phyloP scores from a whole-genome alignment of 2,888 invertebrate genomes.

The Ischnura elegans region DNA sequence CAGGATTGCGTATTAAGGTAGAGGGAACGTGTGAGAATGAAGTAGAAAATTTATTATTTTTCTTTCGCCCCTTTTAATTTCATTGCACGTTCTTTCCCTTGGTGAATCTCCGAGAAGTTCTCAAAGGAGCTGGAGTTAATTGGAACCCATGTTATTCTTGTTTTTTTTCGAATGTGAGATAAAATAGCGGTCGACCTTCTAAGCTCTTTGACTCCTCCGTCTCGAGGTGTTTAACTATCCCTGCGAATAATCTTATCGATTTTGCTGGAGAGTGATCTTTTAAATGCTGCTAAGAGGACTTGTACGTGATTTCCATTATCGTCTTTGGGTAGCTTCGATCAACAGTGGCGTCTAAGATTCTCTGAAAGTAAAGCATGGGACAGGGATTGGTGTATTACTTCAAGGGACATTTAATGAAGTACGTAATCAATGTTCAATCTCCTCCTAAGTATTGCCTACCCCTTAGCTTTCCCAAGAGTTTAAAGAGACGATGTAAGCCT shows the following conservation, averaged over 20 bases:
- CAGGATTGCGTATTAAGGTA: neutral
- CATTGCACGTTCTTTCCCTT: slow-evolving; percentile 9
- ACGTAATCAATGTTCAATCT: neutral
- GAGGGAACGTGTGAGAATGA: neutral
- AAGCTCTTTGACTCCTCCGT: slow-evolving; percentile 20
- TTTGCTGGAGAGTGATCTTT: neutral
- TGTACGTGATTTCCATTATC: slow-evolving; percentile 31
- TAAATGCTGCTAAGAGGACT: slow-evolving; percentile 12
- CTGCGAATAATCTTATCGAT: neutral
- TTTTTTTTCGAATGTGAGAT: slow-evolving; percentile 1
- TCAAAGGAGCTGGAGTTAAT: slow-evolving; percentile 25
- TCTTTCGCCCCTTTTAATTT: slow-evolving; percentile 7
- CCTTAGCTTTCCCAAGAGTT: neutral
- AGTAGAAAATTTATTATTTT: slow-evolving; percentile 4
- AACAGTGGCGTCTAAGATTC: neutral
- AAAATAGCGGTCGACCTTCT: slow-evolving; percentile 22
- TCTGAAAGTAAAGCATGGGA: neutral
- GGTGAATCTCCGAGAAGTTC: neutral
- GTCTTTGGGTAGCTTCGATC: neutral
- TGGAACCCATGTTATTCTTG: slow-evolving; percentile 8
- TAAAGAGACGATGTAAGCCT: no score
- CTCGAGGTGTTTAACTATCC: slow-evolving; percentile 16
- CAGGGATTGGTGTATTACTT: neutral
- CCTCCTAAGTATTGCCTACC: neutral
- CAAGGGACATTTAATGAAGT: neutral